Conservation (phyloP, 2,797 vertebrate species). For the Schizothorax lantsangensis region DNA sequence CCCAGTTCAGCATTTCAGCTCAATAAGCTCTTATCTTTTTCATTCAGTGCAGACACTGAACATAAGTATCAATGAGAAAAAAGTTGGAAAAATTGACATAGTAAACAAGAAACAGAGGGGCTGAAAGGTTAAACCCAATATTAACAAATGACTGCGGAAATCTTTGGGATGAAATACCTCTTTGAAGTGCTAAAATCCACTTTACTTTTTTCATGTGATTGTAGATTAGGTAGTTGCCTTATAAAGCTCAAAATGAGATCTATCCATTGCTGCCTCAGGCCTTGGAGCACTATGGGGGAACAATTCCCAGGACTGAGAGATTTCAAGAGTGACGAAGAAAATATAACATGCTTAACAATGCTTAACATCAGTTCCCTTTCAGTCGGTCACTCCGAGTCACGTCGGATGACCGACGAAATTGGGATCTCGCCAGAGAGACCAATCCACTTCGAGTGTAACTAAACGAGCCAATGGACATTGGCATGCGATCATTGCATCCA, state of each 20-base stretch:
- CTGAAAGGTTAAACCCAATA: constrained; percentile 52
- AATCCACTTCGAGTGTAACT: too few species aligned
- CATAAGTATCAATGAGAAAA: constrained; percentile 22
- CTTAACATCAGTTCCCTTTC: constrained; percentile 15
- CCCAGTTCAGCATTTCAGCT: constrained; percentile 11
- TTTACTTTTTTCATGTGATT: constrained; percentile 39
- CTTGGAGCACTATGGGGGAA: neutral
- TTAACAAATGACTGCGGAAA: constrained; percentile 46
- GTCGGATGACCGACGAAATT: too few species aligned
- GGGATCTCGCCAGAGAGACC: too few species aligned
- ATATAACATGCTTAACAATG: constrained; percentile 14
- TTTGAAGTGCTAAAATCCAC: constrained; percentile 60
- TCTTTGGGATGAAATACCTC: constrained; percentile 39
- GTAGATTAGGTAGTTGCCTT: constrained; percentile 50
- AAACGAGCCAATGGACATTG: too few species aligned
- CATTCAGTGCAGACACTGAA: constrained; percentile 1
- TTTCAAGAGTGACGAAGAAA: constrained; percentile 35
- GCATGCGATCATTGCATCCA: too few species aligned
- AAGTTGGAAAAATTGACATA: constrained; percentile 5
- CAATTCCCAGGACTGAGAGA: constrained; percentile 41
- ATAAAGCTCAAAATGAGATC: constrained; percentile 54
- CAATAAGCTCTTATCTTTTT: neutral
- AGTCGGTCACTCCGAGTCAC: too few species aligned
- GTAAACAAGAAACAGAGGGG: constrained; percentile 26
- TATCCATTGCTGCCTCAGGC: constrained; percentile 46